These are phyloP conservation scores for Labeo calbasu DNA, from an alignment of 2,797 vertebrate species.

Conservation along the genomic window DNA sequence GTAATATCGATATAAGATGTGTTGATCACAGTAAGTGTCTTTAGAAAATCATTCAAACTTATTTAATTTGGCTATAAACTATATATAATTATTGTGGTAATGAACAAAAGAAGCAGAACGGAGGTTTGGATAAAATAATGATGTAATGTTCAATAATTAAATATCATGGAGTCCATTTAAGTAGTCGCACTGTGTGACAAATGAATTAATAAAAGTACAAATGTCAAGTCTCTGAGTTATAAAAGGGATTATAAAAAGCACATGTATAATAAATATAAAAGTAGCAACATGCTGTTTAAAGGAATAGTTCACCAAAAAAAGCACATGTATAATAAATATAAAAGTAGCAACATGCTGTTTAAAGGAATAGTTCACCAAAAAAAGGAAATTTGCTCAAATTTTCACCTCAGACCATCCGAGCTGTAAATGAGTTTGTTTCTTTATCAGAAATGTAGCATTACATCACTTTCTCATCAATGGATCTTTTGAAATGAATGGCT, in stretches of 20 bases:
- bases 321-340: not conserved
- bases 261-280: not conserved
- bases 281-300: not conserved
- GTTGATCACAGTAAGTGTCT: not conserved
- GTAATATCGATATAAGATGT: slow-evolving; percentile 26
- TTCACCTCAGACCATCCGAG: not conserved
- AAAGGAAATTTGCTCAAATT: not conserved
- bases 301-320: not conserved
- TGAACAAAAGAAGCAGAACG: not conserved
- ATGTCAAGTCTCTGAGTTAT: not conserved
- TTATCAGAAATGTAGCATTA: not conserved
- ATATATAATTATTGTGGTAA: not conserved
- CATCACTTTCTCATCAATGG: not conserved
- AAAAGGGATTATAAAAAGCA: not conserved
- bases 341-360: not conserved
- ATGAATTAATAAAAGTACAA: not conserved
- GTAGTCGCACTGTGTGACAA: not conserved
- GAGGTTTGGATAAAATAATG: not conserved
- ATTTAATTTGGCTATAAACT: not conserved
- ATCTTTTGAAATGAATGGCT: not conserved
- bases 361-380: not conserved
- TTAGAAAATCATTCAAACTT: not conserved
- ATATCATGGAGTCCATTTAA: not conserved
- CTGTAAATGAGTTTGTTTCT: not conserved
- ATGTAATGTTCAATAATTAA: not conserved